Evolutionary conservation across 2,797 vertebrate genomes (phyloP), one percentile per base, ranked within the genome.

Genomic region (Propithecus deckenii): DNA sequence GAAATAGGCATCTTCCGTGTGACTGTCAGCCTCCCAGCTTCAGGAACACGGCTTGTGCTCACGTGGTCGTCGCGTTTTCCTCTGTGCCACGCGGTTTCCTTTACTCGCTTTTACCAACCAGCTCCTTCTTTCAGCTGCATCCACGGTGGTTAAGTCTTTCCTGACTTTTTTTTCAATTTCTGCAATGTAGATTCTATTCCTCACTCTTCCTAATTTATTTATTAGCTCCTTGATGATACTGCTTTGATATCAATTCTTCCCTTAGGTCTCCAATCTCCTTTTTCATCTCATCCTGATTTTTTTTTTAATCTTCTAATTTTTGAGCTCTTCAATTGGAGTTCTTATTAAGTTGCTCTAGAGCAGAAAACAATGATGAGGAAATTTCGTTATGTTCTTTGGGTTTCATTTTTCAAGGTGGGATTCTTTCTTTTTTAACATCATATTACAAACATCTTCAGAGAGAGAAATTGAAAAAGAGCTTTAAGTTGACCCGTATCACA

Each of bases 301-400:
- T 83, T 25, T 86, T 25, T 55, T 30, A 92, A 89, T 89, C 52
- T 92, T 86, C 71, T 93, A 35, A 91, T 81, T 83, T 76, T 59
- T 57, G 38, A 91, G 59, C 46, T 93, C 50, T 69, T 87, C 48
- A 38, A 38, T 12, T 72, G 32, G 35, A 38, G 32, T 55, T 92
- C 69, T 81, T 59, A 87, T 63, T 76, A 93, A 86, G 57, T 55
- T 89, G 63, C 43, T 92, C 93, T 74, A 91, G 14, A 69, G 72
- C 75, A 81, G 28, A 43, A 67, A 75, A 55, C 61, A 69, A 80
- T 93, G 85, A 76, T 2, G 7, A 84, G 89, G 67, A 48, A 71
- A 81, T 81, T 72, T 48, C 72, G 50, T 80, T 71, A 86, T 0
- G 8, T 61, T 93, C 63, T 85, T 76, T 41, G 57, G 12, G 17